phyloP scores from a whole-genome alignment of 35 echinoderm and acorn worm species.

The Hemicentrotus pulcherrimus region DNA sequence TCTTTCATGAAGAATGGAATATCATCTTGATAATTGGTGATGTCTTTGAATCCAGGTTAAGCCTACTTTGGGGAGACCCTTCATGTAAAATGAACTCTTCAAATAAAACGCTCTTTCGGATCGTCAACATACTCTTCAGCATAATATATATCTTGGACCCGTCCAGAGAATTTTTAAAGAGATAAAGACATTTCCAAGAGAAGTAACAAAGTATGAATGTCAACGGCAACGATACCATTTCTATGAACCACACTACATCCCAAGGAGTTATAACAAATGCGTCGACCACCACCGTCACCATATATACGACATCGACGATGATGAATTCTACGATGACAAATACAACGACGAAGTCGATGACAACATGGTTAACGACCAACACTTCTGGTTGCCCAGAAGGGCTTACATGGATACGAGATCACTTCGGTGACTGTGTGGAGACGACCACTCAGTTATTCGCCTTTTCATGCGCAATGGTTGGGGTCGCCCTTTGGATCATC shows the following conservation, averaged over 20 bases:
- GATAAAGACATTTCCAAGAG: not conserved
- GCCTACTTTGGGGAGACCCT: not conserved
- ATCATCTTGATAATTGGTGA: not conserved
- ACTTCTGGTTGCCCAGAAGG: not conserved
- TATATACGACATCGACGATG: not conserved
- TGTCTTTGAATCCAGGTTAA: not conserved
- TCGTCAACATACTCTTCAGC: not conserved
- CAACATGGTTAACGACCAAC: constrained; percentile 28
- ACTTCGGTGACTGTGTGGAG: constrained; percentile 21
- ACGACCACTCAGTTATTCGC: not conserved
- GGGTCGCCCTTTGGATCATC: not conserved
- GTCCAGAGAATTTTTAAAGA: not conserved
- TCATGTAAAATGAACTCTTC: not conserved
- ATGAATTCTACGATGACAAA: not conserved
- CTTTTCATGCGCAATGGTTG: not conserved
- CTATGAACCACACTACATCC: not conserved
- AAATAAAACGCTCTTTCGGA: not conserved
- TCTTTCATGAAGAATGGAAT: not conserved
- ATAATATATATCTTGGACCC: not conserved
- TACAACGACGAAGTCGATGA: not conserved
- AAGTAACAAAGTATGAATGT: not conserved
- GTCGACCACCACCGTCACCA: not conserved
- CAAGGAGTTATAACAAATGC: not conserved
- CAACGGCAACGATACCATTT: not conserved
- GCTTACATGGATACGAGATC: constrained; percentile 10